Evolutionary conservation across 2,113 vertebrate genomes (phyloP), one percentile per base, ranked within the genome.

Genomic region (Mobula hypostoma): DNA sequence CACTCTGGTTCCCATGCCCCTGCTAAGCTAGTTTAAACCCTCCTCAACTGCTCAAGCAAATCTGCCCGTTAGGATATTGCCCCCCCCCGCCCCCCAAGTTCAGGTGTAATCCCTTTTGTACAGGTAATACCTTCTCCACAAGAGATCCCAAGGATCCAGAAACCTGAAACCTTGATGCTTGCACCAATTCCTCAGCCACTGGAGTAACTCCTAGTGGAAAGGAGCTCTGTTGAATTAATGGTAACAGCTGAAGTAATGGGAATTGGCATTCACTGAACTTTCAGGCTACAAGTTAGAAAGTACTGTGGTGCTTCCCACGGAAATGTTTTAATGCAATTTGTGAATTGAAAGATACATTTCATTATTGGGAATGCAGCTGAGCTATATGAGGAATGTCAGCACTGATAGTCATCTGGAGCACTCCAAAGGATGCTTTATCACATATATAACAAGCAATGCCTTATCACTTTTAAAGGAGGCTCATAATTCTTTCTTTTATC

Each of bases 181-280:
- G 48, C 48, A 48, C 48, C 48, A 48, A 48, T 2, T 48, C 48
- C 48, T 48, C 48, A 48, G 48, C 48, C 48, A 48, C 48, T 48
- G 48, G 48, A 48, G 3, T 48, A 48, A 48, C 48, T 48, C 0
- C 48, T 48, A 48, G 48, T 90, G 61, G 61, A 90, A n/a, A 32
- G 29, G 0, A 19, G 61, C 66, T 88, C 12, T 66, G 12, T 88
- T 66, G 58, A 88, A 61, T 32, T 66, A 88, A 66, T 66, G 58
- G 63, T 68, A n/a, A 66, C 66, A 29, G 66, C 61, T 90, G n/a
- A 19, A 32, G 61, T n/a, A 66, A 24, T 11, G 29, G 12, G 83
- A 88, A 88, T 88, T 88, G 83, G 61, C 85, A 90, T 66, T 90
- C 32, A 8, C 40, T 66, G 85, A 90, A 29, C 61, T 68, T n/a